Evolutionary conservation across 2,888 invertebrate species (phyloP).

Genomic region (Drosophila koepferae): DNA sequence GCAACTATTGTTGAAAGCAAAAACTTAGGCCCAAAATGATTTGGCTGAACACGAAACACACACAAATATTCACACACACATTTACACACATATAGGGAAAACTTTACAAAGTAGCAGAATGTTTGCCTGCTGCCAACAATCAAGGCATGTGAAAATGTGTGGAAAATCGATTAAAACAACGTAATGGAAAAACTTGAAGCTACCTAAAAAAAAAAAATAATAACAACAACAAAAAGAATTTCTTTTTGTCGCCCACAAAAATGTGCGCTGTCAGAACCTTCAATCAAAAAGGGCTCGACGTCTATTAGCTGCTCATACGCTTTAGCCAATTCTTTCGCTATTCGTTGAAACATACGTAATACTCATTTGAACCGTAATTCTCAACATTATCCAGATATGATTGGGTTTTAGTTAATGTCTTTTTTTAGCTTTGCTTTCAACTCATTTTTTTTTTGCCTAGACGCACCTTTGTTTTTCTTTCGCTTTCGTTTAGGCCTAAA

Average conservation of each 20-base stretch:
- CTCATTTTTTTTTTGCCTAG: conserved; percentile 1
- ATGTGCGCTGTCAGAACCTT: conserved; percentile 28
- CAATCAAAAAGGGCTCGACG: conserved; percentile 6
- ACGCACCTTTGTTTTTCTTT: conserved; percentile 21
- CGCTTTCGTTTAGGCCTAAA: conserved; percentile 19
- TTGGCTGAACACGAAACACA: conserved; percentile 32
- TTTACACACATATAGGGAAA: conserved; percentile 14
- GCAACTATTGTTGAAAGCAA: conserved; percentile 33
- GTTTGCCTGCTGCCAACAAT: conserved; percentile 46
- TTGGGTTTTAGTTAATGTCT: conserved; percentile 11
- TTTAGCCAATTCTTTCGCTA: conserved; percentile 5
- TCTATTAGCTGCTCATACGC: neutral
- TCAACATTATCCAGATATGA: conserved; percentile 4
- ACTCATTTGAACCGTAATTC: neutral
- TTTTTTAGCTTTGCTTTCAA: conserved; percentile 17
- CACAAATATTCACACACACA: conserved; percentile 6
- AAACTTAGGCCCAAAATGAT: conserved; percentile 35
- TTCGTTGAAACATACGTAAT: conserved; percentile 2
- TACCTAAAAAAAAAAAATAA: conserved; percentile 26
- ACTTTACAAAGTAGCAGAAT: conserved; percentile 45
- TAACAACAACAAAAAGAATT: conserved; percentile 6
- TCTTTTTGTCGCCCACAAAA: conserved; percentile 44
- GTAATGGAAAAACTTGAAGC: conserved; percentile 60
- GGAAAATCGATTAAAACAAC: conserved; percentile 67
- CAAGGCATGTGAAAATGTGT: conserved; percentile 57